Evolutionary conservation across 2,797 vertebrate genomes (phyloP).

Genomic region (Ctenopoma kingsleyae): DNA sequence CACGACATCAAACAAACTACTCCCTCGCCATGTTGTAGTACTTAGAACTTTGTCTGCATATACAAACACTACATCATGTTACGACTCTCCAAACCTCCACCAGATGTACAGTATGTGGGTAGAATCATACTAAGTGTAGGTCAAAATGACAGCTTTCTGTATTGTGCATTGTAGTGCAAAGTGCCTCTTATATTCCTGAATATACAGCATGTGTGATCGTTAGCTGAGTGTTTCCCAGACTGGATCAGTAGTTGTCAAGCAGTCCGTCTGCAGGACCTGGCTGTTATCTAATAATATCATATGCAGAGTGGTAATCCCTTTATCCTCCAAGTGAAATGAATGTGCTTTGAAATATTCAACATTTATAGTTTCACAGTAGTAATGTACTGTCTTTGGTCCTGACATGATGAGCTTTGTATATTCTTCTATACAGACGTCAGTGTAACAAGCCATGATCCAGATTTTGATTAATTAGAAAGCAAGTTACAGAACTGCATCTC

Average conservation of each 20-base stretch:
- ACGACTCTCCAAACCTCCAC: conserved; percentile 37
- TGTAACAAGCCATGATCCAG: not conserved
- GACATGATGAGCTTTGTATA: too few species aligned
- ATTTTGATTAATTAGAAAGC: not conserved
- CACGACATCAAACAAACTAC: conserved; percentile 64
- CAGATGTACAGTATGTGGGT: conserved; percentile 52
- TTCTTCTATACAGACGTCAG: not conserved
- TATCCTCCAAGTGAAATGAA: not conserved
- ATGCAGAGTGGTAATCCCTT: not conserved
- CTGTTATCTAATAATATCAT: conserved; percentile 37
- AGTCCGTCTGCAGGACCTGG: conserved; percentile 33
- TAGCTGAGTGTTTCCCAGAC: conserved; percentile 48
- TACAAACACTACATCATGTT: conserved; percentile 31
- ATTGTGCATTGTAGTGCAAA: conserved; percentile 46
- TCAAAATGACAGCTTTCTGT: conserved; percentile 57
- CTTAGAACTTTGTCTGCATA: conserved; percentile 35
- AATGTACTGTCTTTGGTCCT: too few species aligned
- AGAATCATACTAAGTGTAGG: conserved; percentile 58
- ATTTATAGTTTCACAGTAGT: not conserved
- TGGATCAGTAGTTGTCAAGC: conserved; percentile 37
- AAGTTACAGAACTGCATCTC: not conserved
- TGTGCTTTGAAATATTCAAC: conserved; percentile 6
- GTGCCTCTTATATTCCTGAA: conserved; percentile 51
- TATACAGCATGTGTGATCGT: conserved; percentile 34
- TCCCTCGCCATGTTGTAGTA: conserved; percentile 31